Conservation (phyloP, 2,113 vertebrate genomes). For the Phycodurus eques region DNA sequence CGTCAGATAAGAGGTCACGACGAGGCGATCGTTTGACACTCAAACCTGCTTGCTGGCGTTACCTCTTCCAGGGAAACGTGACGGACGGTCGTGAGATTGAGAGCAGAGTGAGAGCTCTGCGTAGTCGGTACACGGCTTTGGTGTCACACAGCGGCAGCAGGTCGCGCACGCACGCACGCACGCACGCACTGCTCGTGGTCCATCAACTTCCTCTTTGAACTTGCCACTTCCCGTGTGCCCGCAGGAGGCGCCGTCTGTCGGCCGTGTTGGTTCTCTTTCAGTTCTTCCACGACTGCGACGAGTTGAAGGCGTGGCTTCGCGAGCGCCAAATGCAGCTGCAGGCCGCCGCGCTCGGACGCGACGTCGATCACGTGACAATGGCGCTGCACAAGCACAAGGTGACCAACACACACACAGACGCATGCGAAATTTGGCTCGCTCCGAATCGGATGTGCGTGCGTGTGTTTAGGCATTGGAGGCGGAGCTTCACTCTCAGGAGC, state of each 20-base stretch:
- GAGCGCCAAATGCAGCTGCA: constrained; percentile 75
- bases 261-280: constrained; percentile 75
- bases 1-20: neutral
- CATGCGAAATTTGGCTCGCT: neutral
- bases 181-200: neutral
- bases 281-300: constrained; percentile 82
- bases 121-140: constrained; percentile 75
- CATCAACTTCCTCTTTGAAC: too few relatives aligned
- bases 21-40: neutral
- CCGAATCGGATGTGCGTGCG: neutral
- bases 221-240: too few relatives aligned
- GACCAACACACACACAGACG: neutral
- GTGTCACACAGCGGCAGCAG: constrained; percentile 76
- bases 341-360: constrained; percentile 63
- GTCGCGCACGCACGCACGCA: constrained; percentile 45
- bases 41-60: neutral
- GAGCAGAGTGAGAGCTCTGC: constrained; percentile 74
- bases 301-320: constrained; percentile 79
- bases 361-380: constrained; percentile 76
- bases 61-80: constrained; percentile 45
- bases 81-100: constrained; percentile 66
- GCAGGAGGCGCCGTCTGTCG: constrained; percentile 78
- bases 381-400: constrained; percentile 85
- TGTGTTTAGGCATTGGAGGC: constrained; percentile 75
- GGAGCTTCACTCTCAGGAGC: constrained; percentile 76